Percentiles rank a stretch among this genome's conserved stretches.
These are phyloP conservation scores for Leptopilina boulardi DNA, from an alignment of 1,140 invertebrate genomes.

Conservation along the genomic window DNA sequence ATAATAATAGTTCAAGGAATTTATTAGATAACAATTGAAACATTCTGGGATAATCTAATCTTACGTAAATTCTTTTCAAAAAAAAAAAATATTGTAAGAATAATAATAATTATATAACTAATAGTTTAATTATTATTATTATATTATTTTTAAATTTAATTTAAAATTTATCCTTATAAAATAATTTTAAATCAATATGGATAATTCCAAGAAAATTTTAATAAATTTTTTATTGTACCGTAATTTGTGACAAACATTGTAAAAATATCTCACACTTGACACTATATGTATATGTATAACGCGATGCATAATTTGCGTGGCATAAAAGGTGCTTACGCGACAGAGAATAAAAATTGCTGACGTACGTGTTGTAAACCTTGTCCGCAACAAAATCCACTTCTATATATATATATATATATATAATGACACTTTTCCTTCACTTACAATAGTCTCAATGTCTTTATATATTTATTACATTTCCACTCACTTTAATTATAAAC, in stretches of 20 bases:
- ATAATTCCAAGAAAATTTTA: no score
- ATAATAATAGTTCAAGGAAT: neutral
- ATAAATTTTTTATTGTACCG: no score
- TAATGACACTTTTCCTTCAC: slow-evolving; percentile 7
- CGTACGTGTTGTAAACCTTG: neutral
- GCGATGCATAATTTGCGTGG: slow-evolving; percentile 2
- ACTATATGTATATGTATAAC: neutral
- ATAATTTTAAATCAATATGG: no score
- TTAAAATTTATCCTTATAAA: no score
- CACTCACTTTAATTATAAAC: neutral
- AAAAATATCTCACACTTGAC: neutral
- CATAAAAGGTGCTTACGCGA: slow-evolving; percentile 31
- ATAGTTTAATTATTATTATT: no score
- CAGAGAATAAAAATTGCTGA: slow-evolving; percentile 28
- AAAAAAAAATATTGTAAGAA: neutral
- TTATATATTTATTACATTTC: neutral
- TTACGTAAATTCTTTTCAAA: neutral
- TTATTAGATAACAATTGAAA: neutral
- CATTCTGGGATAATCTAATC: neutral
- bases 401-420: no score
- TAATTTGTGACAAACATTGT: no score
- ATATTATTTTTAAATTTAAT: no score
- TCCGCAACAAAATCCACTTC: neutral
- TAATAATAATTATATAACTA: no score
- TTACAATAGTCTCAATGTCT: neutral